These are phyloP conservation scores for Xylocopa sonorina DNA, from an alignment of 1,140 invertebrate species.

Conservation along the genomic window DNA sequence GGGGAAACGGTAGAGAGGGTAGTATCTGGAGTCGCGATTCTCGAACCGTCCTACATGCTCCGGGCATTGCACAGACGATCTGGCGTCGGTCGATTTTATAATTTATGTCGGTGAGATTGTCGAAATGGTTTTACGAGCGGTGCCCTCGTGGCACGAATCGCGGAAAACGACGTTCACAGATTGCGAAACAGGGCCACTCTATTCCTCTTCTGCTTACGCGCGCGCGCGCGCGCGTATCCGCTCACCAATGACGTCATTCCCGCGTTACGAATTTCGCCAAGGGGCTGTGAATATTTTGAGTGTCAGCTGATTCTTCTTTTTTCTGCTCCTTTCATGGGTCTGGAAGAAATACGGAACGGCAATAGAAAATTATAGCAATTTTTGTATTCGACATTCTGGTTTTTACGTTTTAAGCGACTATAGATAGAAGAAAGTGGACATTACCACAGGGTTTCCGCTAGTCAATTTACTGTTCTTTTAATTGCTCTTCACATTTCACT, in stretches of 20 bases:
- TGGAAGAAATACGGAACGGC: no score
- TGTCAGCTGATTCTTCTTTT: no score
- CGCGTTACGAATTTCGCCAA: slow-evolving; percentile 17
- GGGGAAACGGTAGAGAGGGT: background rate
- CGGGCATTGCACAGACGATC: slow-evolving; percentile 34
- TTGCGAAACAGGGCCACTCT: slow-evolving; percentile 36
- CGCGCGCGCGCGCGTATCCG: slow-evolving; percentile 5
- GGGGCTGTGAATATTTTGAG: slow-evolving; percentile 3
- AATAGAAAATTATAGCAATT: slow-evolving; percentile 4
- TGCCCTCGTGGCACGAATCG: slow-evolving; percentile 35
- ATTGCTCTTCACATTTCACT: background rate
- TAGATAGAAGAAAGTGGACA: slow-evolving; percentile 10
- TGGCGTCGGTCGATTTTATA: slow-evolving; percentile 44
- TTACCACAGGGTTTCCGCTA: background rate
- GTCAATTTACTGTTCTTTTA: slow-evolving; percentile 2
- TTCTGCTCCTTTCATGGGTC: no score
- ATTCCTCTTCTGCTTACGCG: background rate
- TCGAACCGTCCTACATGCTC: slow-evolving; percentile 13
- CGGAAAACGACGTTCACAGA: slow-evolving; percentile 15
- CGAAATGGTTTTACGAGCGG: slow-evolving; percentile 26
- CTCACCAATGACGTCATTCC: slow-evolving; percentile 27
- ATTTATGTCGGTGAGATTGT: slow-evolving; percentile 37
- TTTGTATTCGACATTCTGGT: background rate
- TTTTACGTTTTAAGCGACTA: background rate
- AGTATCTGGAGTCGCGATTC: slow-evolving; percentile 13